Conservation (phyloP, 2,797 vertebrate species). For the Notolepis coatsorum region DNA sequence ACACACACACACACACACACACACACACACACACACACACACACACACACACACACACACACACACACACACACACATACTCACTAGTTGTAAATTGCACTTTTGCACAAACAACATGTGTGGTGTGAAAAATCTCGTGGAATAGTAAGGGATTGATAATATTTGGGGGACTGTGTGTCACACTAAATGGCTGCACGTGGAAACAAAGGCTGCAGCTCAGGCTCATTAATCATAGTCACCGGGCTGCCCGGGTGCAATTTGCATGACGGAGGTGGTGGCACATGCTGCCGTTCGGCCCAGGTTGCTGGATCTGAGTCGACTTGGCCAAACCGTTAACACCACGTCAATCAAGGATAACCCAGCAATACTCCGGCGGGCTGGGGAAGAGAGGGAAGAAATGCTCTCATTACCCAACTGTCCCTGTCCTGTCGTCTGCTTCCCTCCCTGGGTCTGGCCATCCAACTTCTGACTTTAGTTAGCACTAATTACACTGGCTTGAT, state of each 20-base stretch:
- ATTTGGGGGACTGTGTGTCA: slow-evolving; percentile 99
- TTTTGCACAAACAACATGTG: slow-evolving; percentile 96
- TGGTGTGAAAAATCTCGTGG: slow-evolving; percentile 94
- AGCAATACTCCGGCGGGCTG: slow-evolving; percentile 74
- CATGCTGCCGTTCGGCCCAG: slow-evolving; percentile 90
- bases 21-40: slow-evolving; percentile 20
- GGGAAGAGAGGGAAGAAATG: slow-evolving; percentile 52
- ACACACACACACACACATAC: slow-evolving; percentile 64
- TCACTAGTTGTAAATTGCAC: slow-evolving; percentile 91
- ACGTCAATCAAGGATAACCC: slow-evolving; percentile 82
- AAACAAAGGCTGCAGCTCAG: slow-evolving; percentile 97
- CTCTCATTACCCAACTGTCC: slow-evolving; percentile 59
- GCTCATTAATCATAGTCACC: slow-evolving; percentile 99
- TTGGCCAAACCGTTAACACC: slow-evolving; percentile 78
- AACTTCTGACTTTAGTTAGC: slow-evolving; percentile 67
- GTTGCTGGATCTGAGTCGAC: slow-evolving; percentile 90
- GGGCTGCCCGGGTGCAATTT: slow-evolving; percentile 97
- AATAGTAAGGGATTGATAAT: slow-evolving; percentile 99
- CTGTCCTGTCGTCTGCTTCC: not conserved
- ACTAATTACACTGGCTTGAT: slow-evolving; percentile 66
- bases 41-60: slow-evolving; percentile 24
- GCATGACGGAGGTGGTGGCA: slow-evolving; percentile 97
- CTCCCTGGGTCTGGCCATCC: slow-evolving; percentile 35
- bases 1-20: slow-evolving; percentile 24
- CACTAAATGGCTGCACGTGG: slow-evolving; percentile 94